Evolutionary conservation across 2,888 invertebrate species (phyloP), one percentile per base, ranked within the genome.

Genomic region (Sinotaia quadrata): DNA sequence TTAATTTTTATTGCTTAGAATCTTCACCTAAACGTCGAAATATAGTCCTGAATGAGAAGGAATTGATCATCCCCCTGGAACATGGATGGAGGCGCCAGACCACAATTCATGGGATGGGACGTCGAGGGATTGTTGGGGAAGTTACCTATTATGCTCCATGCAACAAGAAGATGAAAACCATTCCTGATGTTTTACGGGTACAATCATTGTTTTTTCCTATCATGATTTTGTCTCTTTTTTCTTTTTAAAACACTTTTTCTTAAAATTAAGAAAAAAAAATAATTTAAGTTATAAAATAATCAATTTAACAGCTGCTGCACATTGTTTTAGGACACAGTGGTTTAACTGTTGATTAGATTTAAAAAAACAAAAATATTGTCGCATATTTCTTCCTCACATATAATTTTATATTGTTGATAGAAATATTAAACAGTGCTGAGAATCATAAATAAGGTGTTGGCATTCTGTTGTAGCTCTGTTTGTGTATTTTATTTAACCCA

Each of bases 31-130:
- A 81, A 65, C 65, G 78, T 10, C 75, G 80, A 0, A 75, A 76
- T 52, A 89, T 89, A 72, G 88, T 90, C 72, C 89, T 90, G 73
- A 91, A 91, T 82, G 91, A 92, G 84, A 89, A 90, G 31, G 91
- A 92, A 76, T 85, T 93, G 62, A 89, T 92, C 57, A 90, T 92
- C 67, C 93, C 93, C 0, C 84, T 94, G 31, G 92, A 92, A 62
- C 90, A 91, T 89, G 96, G 88, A 36, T 97, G 97, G 97, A 94
- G 94, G 81, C 91, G 97, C n/a, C 94, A 96, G 87, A 97, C 97
- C 0, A 91, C 95, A 66, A 95, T 97, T 81, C 92, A 93, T 75
- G 94, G 95, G 5, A 91, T 97, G 10, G 95, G 95, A 7, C 93
- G 94, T 78, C 74, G 85, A n/a, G 86, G 87, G 27, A 82, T 87